Evolutionary conservation across 1,140 invertebrate genomes (phyloP).

Genomic region (Cyclina sinensis): DNA sequence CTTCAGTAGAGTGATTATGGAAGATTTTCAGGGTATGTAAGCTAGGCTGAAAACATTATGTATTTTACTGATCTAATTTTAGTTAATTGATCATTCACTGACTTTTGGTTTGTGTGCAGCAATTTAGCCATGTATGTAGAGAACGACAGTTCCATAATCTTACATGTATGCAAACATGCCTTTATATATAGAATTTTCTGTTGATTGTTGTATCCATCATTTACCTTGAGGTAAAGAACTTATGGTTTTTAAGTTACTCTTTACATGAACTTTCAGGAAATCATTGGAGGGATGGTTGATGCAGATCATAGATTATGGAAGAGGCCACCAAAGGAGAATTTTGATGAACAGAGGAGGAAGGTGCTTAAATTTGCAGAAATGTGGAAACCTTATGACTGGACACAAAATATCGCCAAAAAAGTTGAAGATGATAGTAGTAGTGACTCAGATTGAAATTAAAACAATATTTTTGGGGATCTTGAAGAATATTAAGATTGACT

Average conservation of each 20-base stretch:
- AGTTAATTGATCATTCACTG: too few relatives aligned
- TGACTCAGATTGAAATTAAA: slow-evolving; percentile 46
- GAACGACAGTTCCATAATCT: too few relatives aligned
- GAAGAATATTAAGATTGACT: neutral
- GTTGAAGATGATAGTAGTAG: slow-evolving; percentile 24
- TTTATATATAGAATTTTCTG: too few relatives aligned
- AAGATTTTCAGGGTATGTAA: too few relatives aligned
- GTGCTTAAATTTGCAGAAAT: slow-evolving; percentile 89
- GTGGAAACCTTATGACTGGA: slow-evolving; percentile 90
- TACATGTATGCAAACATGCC: too few relatives aligned
- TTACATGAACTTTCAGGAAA: slow-evolving; percentile 92
- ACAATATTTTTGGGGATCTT: neutral
- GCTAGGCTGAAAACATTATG: too few relatives aligned
- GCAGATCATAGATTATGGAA: slow-evolving; percentile 94
- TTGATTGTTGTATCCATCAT: too few relatives aligned
- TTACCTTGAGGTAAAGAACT: too few relatives aligned
- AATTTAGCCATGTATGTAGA: too few relatives aligned
- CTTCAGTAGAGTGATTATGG: too few relatives aligned
- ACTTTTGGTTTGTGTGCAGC: too few relatives aligned
- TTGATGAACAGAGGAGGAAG: slow-evolving; percentile 91
- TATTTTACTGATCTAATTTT: too few relatives aligned
- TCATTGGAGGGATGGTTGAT: slow-evolving; percentile 97
- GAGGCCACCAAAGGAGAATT: slow-evolving; percentile 91
- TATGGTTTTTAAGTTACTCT: neutral
- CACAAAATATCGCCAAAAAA: slow-evolving; percentile 75